Base-by-base conservation (phyloP, 2,797 vertebrate genomes). In the Botia almorhae region DNA sequence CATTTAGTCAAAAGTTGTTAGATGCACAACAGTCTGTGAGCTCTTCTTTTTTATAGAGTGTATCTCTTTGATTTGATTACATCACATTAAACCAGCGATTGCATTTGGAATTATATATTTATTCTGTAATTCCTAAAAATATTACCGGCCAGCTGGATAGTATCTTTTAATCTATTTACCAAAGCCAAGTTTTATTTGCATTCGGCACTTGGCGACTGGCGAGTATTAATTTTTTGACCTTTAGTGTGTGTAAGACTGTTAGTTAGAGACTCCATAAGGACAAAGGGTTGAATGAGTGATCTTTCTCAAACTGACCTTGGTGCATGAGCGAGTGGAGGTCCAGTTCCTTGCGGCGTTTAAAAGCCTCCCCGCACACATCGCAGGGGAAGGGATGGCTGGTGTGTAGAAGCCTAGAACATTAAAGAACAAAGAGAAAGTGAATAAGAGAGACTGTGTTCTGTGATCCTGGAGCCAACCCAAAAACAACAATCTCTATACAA, bases 321-420 rank as follows among this genome's bases (percentile, higher is more conserved):
- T 98, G 96, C 29, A 85, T 86, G 2, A 97, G 93, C 4, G 94
- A 93, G 88, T 98, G 97, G 0, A 97, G 93, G 60, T 98, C 96
- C 16, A 98, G 90, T 51, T 98, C 93, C 33, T 95, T 95, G 3
- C 96, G 94, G 11, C 97, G 93, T 73, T 95, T 90, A 86, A 98
- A 98, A 16, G 95, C 95, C 33, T 95, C 93, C 0, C 95, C 95
- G 14, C 97, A 98, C 2, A 94, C 92, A 0, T 85, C 82, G 64
- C 97, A 98, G 19, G 94, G 96, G 82, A 97, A 98, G 0, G 96
- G 96, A 21, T 96, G 96, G 39, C 95, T 96, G 0, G 95, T 96
- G 90, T 98, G 97, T 21, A 96, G 94, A 80, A 96, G 91, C 87
- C 94, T 95, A 86, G 73, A 68, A 6, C 7, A 64, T 53, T 0